These are phyloP conservation scores for Catharus minimus DNA, from an alignment of 2,113 vertebrate genomes.

Conservation along the genomic window DNA sequence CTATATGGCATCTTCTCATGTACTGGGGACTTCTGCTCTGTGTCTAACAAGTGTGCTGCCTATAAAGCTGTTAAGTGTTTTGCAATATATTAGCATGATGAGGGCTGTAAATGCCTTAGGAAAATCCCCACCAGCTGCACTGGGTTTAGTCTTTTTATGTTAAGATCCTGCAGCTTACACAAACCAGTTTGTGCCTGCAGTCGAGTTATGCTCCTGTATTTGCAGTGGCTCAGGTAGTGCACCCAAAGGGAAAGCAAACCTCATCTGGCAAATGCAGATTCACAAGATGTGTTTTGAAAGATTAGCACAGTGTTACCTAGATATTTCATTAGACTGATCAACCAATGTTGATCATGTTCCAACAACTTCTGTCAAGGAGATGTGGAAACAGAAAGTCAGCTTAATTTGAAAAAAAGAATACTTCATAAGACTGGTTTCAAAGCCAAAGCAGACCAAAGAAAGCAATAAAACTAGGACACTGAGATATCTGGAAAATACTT, in stretches of 20 bases:
- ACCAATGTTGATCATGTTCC: neutral
- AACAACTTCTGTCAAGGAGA: neutral
- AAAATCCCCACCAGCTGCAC: neutral
- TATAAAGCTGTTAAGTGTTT: neutral
- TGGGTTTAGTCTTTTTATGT: neutral
- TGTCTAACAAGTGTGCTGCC: neutral
- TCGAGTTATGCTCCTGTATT: fast-evolving
- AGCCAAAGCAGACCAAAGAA: neutral
- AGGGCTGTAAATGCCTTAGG: neutral
- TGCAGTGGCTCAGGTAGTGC: neutral
- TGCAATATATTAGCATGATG: neutral
- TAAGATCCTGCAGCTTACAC: neutral
- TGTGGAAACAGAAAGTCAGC: neutral
- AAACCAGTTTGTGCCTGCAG: neutral
- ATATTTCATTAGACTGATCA: neutral
- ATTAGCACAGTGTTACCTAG: neutral
- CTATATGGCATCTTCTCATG: neutral
- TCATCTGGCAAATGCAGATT: neutral
- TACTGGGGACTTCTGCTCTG: neutral
- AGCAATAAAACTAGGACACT: neutral
- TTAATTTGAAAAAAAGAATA: neutral
- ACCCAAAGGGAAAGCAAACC: neutral
- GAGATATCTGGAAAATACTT: neutral
- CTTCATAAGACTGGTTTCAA: neutral
- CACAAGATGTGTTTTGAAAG: neutral